phyloP scores from a whole-genome alignment of 2,113 vertebrate genomes.

The human region DNA sequence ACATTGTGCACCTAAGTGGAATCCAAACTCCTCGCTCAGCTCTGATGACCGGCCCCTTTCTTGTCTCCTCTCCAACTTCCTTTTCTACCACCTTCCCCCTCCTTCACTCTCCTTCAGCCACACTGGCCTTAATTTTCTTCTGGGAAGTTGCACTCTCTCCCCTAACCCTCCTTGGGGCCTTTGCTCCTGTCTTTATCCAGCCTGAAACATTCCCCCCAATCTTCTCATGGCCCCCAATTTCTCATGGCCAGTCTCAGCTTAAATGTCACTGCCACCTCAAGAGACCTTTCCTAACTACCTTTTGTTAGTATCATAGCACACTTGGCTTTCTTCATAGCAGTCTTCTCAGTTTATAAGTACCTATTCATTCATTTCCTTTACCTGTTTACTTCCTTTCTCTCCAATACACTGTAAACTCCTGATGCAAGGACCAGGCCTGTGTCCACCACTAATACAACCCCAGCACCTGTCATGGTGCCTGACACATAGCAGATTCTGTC shows the following conservation, averaged over 20 bases:
- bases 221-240: background rate
- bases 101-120: background rate
- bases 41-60: background rate
- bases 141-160: background rate
- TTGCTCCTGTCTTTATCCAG: background rate
- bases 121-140: background rate
- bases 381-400: background rate
- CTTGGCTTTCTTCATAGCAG: background rate
- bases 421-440: background rate
- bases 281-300: background rate
- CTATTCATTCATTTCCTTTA: background rate
- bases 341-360: background rate
- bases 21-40: background rate
- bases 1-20: background rate
- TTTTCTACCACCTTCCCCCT: background rate
- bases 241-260: background rate
- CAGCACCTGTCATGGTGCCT: background rate
- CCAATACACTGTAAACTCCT: background rate
- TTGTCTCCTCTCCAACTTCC: background rate
- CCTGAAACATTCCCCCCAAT: background rate
- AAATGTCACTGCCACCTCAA: background rate
- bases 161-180: rapidly evolving
- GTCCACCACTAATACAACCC: rapidly evolving
- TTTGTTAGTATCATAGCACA: background rate
- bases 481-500: background rate